Evolutionary conservation across 1,140 invertebrate species (phyloP).

Genomic region (Trichogramma pretiosum): DNA sequence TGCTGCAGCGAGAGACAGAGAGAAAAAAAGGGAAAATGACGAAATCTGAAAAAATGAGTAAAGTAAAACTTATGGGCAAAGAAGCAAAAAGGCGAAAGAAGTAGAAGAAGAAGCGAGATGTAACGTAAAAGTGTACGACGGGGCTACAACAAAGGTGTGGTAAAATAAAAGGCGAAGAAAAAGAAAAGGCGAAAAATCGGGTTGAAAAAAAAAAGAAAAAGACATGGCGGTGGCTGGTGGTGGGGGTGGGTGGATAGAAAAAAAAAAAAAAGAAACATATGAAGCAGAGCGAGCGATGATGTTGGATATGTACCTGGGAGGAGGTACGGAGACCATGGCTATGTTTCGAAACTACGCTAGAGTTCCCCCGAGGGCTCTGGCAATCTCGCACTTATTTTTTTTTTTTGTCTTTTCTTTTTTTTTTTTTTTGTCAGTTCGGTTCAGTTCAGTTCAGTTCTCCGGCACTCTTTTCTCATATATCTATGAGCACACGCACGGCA

Average conservation of each 20-base stretch:
- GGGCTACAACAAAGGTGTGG: no score
- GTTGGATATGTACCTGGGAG: slow-evolving; percentile 50
- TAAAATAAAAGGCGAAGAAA: slow-evolving; percentile 16
- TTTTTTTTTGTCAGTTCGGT: slow-evolving; percentile 23
- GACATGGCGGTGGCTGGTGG: slow-evolving; percentile 17
- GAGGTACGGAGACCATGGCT: slow-evolving; percentile 55
- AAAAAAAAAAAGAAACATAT: slow-evolving; percentile 28
- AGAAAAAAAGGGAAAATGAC: slow-evolving; percentile 15
- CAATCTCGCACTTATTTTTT: slow-evolving; percentile 20
- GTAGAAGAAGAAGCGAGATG: no score
- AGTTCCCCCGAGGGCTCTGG: slow-evolving; percentile 34
- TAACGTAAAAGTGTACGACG: no score
- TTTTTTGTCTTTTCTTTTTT: slow-evolving; percentile 19
- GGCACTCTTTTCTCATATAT: no score
- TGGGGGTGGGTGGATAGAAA: slow-evolving; percentile 11
- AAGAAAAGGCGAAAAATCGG: slow-evolving; percentile 9
- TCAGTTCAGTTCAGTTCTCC: no score
- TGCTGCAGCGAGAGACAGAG: not conserved
- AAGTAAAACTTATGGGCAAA: no score
- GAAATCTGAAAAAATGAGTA: no score
- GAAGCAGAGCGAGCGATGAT: slow-evolving; percentile 38
- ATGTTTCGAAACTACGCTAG: slow-evolving; percentile 57
- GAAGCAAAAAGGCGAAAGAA: no score
- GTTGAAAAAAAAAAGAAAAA: slow-evolving; percentile 5
- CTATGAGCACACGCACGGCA: no score